These are phyloP conservation scores for Drosophila virilis DNA, from an alignment of 1,140 invertebrate species.

Conservation along the genomic window DNA sequence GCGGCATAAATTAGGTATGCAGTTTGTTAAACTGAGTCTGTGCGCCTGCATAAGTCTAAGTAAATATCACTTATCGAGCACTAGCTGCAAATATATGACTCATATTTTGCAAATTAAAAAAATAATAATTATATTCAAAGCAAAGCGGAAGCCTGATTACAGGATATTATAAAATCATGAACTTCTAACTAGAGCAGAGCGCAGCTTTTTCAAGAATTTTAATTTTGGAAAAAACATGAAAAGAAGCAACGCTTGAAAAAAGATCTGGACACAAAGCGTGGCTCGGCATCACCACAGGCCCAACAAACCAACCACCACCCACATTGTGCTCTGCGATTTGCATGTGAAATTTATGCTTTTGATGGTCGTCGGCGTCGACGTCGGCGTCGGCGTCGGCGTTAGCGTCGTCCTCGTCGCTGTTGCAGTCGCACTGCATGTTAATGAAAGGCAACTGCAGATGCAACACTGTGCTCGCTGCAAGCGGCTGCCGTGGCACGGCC, in stretches of 20 bases:
- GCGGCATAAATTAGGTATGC: too few relatives aligned
- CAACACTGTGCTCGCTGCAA: conserved; percentile 35
- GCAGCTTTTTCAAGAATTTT: conserved; percentile 46
- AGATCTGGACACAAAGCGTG: conserved; percentile 22
- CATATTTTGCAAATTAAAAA: too few relatives aligned
- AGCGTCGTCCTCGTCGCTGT: background rate
- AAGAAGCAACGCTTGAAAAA: conserved; percentile 18
- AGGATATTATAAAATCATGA: background rate
- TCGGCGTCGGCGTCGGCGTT: background rate
- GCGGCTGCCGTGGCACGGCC: conserved; percentile 27
- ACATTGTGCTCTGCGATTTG: conserved; percentile 60
- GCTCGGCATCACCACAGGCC: conserved; percentile 2
- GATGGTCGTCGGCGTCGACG: conserved; percentile 48
- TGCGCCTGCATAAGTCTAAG: too few relatives aligned
- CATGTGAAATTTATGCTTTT: conserved; percentile 81
- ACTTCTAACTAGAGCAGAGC: conserved; percentile 1
- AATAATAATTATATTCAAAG: too few relatives aligned
- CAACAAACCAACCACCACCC: conserved; percentile 18
- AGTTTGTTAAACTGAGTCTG: too few relatives aligned
- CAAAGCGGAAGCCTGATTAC: background rate
- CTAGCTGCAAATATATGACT: too few relatives aligned
- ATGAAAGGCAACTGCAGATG: conserved; percentile 75
- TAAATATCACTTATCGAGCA: too few relatives aligned
- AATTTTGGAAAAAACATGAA: conserved; percentile 23
- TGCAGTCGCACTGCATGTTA: conserved; percentile 59